Base-by-base conservation (phyloP, 1,140 invertebrate genomes). In the Orchestia grillus region DNA sequence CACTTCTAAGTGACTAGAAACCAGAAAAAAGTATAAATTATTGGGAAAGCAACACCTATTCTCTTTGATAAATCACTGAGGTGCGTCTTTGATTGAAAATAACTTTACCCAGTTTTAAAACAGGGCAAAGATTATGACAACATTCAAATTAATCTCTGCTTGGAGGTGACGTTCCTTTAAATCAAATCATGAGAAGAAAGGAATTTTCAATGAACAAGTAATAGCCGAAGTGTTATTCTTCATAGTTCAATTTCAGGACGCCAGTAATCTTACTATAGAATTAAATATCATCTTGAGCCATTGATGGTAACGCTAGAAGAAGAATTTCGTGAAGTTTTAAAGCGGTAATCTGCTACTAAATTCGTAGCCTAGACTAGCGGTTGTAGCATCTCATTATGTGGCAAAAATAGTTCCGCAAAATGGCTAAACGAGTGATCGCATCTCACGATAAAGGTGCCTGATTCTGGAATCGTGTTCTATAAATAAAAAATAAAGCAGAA, bases 391-490 rank as follows among this genome's bases (percentile, higher is more conserved):
- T 77, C 62, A 77, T 77, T 77, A 77, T 77, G 11, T 23, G 62
- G 62, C 62, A 77, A 77, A 77, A 77, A 77, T 77, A 77, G 62
- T 36, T 28, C 15, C 62, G 62, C 1, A 77, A 77, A 77, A 77
- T 77, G 11, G 62, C 62, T 77, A 77, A 77, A 77, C 62, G 62
- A 77, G 62, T 77, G 62, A 77, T 77, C 62, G 62, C 62, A 77
- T 77, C 62, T 77, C 62, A 77, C 62, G 62, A 77, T 77, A 36
- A 77, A 77, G 62, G 62, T 23, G 62, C 28, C 62, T 77, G 62
- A 77, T 77, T 77, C 62, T 77, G 62, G 62, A 77, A 77, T 77
- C 62, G 62, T 77, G 62, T 77, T 77, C 62, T 77, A 77, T 77
- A 77, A 77, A 77, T 77, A 77, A 77, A 77, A 77, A 77, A 77